Conservation (phyloP, 30 jellyfish, hydroid and myxozoan genomes). For the Cassiopea andromeda region DNA sequence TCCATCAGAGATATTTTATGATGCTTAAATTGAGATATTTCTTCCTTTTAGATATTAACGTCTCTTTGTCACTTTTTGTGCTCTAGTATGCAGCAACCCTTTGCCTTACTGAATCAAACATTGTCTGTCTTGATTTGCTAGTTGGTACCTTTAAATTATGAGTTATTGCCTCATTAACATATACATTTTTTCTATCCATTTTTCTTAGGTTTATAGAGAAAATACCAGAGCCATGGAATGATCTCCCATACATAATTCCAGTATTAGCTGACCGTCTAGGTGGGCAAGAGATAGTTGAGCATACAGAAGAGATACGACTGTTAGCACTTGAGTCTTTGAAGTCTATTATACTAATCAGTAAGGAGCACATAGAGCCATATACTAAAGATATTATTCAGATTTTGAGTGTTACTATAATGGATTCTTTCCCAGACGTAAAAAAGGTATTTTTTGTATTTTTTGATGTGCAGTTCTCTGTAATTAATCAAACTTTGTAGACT, state of each 20-base stretch:
- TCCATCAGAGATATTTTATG: too few species aligned
- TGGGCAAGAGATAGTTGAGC: constrained; percentile 71
- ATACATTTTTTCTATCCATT: too few species aligned
- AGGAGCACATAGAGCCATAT: constrained; percentile 57
- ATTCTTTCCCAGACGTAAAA: constrained; percentile 82
- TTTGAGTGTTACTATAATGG: constrained; percentile 63
- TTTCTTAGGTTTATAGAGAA: constrained; percentile 14
- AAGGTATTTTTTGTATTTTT: constrained; percentile 43
- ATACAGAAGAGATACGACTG: constrained; percentile 86
- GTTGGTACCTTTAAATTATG: too few species aligned
- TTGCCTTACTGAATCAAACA: too few species aligned
- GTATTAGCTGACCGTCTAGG: constrained; percentile 75
- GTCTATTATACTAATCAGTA: constrained; percentile 16
- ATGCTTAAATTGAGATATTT: too few species aligned
- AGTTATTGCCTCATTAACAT: too few species aligned
- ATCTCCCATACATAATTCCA: constrained; percentile 77
- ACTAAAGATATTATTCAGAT: constrained; percentile 72
- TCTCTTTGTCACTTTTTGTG: too few species aligned
- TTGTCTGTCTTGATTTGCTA: too few species aligned
- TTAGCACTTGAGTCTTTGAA: constrained; percentile 52
- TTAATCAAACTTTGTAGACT: too few species aligned
- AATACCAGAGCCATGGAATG: constrained; percentile 45
- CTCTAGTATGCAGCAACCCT: too few species aligned
- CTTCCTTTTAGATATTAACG: too few species aligned
- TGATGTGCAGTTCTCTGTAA: too few species aligned